These are phyloP conservation scores for Rhimphoctona megacephalus DNA, from an alignment of 2,888 invertebrate species.

Conservation along the genomic window DNA sequence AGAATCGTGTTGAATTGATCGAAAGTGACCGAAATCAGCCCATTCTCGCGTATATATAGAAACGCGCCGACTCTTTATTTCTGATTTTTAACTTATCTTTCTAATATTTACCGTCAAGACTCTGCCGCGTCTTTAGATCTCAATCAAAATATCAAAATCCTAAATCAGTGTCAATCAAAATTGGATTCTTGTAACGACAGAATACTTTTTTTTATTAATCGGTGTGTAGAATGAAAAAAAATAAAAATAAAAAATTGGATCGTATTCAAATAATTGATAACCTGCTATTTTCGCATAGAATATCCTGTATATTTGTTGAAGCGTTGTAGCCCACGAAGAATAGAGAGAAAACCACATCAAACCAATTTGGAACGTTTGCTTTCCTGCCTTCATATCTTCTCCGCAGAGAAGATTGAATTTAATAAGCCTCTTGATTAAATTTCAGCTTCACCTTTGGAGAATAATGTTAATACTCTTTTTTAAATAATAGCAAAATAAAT, in stretches of 20 bases:
- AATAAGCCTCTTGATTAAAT: slow-evolving; percentile 52
- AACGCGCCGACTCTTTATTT: too few species aligned
- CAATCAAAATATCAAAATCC: too few species aligned
- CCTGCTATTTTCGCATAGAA: neutral
- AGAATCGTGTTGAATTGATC: too few species aligned
- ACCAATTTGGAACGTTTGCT: slow-evolving; percentile 12
- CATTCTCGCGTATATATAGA: too few species aligned
- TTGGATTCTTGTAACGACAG: too few species aligned
- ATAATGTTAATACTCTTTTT: neutral
- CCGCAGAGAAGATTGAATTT: slow-evolving; percentile 21
- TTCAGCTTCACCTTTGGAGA: neutral
- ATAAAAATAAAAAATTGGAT: neutral
- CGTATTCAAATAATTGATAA: neutral
- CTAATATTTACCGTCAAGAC: too few species aligned
- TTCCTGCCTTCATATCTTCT: slow-evolving; percentile 3
- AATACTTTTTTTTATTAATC: too few species aligned
- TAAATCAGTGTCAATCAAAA: too few species aligned
- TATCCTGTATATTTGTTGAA: neutral
- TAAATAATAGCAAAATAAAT: neutral
- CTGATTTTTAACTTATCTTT: too few species aligned
- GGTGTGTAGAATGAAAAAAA: too few species aligned
- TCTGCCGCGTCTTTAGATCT: too few species aligned
- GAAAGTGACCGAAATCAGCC: too few species aligned
- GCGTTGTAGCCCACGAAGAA: neutral
- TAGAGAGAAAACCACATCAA: slow-evolving; percentile 26